Conservation (phyloP, 2,797 vertebrate genomes). For the Malacoraja senta region DNA sequence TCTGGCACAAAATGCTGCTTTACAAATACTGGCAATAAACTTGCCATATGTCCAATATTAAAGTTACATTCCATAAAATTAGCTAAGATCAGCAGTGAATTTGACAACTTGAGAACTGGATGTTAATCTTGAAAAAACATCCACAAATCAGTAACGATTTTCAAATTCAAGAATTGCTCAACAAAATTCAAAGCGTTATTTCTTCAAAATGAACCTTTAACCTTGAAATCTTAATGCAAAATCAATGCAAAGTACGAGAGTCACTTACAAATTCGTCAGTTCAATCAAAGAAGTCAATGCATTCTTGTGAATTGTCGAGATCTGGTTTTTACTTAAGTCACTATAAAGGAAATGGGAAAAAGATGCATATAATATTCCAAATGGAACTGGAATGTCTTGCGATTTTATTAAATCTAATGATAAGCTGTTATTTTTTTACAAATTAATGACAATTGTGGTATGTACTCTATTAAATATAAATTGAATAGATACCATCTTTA, state of each 20-base stretch:
- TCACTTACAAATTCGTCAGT: slow-evolving; percentile 90
- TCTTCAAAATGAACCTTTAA: neutral
- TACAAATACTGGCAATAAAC: neutral
- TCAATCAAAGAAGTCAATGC: slow-evolving; percentile 73
- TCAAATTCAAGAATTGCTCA: neutral
- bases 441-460: neutral
- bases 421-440: slow-evolving; percentile 1
- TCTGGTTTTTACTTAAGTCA: slow-evolving; percentile 87
- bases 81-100: neutral
- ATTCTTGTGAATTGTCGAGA: slow-evolving; percentile 74
- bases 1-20: too few species aligned
- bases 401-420: neutral
- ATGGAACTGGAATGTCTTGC: neutral
- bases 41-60: neutral
- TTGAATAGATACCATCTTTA: neutral
- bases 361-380: neutral
- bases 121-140: neutral
- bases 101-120: neutral
- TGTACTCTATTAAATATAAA: neutral
- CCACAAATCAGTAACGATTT: neutral
- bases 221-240: neutral
- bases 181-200: slow-evolving; percentile 37
- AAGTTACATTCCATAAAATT: neutral
- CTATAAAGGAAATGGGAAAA: slow-evolving; percentile 54
- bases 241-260: neutral